phyloP scores from a whole-genome alignment of 2,113 vertebrate species.

The Thamnophis sirtalis region DNA sequence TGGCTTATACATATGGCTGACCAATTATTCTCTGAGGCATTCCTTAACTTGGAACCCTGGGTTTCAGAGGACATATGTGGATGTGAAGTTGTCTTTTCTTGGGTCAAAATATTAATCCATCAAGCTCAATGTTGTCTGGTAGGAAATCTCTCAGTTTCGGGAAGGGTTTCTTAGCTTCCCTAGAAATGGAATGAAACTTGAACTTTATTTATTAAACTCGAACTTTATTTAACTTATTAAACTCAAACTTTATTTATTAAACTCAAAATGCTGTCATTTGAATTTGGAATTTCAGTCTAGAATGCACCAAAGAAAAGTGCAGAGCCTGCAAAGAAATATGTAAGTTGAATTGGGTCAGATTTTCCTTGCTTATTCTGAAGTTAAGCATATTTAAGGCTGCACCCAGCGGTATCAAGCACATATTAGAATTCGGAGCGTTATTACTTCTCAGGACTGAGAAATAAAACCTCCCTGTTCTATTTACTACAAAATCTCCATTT shows the following conservation, averaged over 20 bases:
- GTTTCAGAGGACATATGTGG: not conserved
- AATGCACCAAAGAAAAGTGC: not conserved
- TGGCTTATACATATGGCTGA: not conserved
- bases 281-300: not conserved
- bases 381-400: not conserved
- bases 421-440: not conserved
- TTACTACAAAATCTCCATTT: not conserved
- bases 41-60: not conserved
- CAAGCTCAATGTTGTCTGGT: not conserved
- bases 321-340: not conserved
- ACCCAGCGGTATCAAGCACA: not conserved
- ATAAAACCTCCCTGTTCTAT: not conserved
- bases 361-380: not conserved
- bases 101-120: not conserved
- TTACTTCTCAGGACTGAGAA: not conserved
- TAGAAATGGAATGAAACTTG: too few relatives aligned
- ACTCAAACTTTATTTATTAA: too few relatives aligned
- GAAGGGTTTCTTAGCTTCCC: not conserved
- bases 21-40: not conserved
- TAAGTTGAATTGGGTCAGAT: not conserved
- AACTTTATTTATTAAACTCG: too few relatives aligned
- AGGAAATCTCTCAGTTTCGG: not conserved
- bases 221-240: too few relatives aligned
- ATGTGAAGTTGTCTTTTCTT: not conserved
- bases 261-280: not conserved